Percentiles rank a stretch among this genome's conserved stretches.
phyloP scores from a whole-genome alignment of 2,113 vertebrate genomes.

The Hydrolagus affinis region DNA sequence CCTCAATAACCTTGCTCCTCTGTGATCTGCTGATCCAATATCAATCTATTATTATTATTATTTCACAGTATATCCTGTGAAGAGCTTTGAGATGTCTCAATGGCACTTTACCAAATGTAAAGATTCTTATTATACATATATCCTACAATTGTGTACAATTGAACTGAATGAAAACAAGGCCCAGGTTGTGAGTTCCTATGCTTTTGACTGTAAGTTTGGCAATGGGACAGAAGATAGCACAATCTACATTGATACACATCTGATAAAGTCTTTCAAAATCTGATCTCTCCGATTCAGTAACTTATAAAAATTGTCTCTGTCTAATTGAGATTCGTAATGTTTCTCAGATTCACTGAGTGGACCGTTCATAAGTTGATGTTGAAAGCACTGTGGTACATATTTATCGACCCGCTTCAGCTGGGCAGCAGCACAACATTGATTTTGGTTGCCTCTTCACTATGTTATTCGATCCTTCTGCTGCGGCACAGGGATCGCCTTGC shows the following conservation, averaged over 20 bases:
- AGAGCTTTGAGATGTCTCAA: no score
- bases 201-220: neutral
- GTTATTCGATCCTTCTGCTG: conserved; percentile 43
- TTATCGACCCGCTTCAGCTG: conserved; percentile 45
- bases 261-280: conserved; percentile 53
- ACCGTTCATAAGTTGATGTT: conserved; percentile 50
- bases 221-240: conserved; percentile 44
- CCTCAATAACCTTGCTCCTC: no score
- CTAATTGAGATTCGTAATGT: conserved; percentile 49
- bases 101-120: no score
- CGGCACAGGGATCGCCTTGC: conserved; percentile 37
- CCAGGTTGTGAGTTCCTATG: neutral
- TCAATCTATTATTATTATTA: no score
- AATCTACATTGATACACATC: conserved; percentile 51
- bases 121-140: no score
- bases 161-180: neutral
- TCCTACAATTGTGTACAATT: neutral
- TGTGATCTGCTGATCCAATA: no score
- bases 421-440: conserved; percentile 46
- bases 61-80: no score
- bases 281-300: conserved; percentile 51
- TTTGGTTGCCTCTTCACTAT: conserved; percentile 41
- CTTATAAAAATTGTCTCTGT: conserved; percentile 41
- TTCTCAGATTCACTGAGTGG: conserved; percentile 51
- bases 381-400: conserved; percentile 44